Evolutionary conservation across 2,888 invertebrate species (phyloP), one percentile per base, ranked within the genome.

Genomic region (Zhengitettix transpicula): DNA sequence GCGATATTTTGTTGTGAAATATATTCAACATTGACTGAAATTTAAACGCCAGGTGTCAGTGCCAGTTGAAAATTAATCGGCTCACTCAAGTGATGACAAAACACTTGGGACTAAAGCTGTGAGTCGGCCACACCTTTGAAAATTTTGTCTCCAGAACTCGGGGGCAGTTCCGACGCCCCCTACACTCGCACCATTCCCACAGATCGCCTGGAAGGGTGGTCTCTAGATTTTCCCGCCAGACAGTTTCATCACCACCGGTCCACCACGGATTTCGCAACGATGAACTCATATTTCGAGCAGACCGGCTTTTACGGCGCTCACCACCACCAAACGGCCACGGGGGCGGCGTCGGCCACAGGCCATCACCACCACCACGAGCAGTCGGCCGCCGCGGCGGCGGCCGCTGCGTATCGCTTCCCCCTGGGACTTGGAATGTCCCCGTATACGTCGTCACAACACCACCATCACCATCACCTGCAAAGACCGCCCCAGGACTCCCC

Each of bases 251-350:
- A 28, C 28, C 28, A 47, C 47, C 12, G 47, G n/a, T 47, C 47
- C 47, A n/a, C 47, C 47, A 47, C 47, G 47, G 47, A 47, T n/a
- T 47, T 47, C 47, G 47, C 47, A 47, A 47, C 47, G 47, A 93
- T 93, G 93, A 93, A 92, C 87, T 92, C 92, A 74, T 94, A 93
- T 76, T 94, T 93, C 76, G 93, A 93, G 80, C 93, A 93, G 80
- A 87, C 88, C 75, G 92, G 92, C 76, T 94, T 94, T 80, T 93
- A 94, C 79, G 91, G 92, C 71, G 81, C 86, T 70, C 90, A 91
- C 75, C 91, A 91, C 72, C 86, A 90, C 78, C 86, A 91, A 77
- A 81, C 81, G 74, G 76, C 83, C 69, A 69, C 79, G 66, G 77
- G 78, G 57, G 76, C 77, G 54, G 78, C 82, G 63, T 80, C 80